phyloP scores from a whole-genome alignment of 2,113 vertebrate genomes.

The Albula glossodonta region DNA sequence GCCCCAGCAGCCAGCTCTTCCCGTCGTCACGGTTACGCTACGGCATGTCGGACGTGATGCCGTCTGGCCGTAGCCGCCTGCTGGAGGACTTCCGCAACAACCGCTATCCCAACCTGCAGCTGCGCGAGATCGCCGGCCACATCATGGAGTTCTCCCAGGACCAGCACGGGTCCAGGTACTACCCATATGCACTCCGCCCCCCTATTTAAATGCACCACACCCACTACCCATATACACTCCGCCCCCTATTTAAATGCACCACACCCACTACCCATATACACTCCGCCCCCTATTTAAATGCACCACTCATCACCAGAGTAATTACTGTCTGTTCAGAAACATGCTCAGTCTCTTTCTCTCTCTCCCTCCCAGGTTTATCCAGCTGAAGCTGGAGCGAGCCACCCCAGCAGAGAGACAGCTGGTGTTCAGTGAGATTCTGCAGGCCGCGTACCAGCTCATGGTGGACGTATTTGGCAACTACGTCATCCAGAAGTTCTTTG shows the following conservation, averaged over 20 bases:
- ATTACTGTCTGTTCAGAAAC: too few relatives aligned
- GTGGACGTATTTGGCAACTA: slow-evolving; percentile 98
- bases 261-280: neutral
- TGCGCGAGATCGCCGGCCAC: slow-evolving; percentile 94
- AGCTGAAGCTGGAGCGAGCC: slow-evolving; percentile 94
- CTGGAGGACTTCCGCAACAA: slow-evolving; percentile 97
- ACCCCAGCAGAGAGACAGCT: slow-evolving; percentile 95
- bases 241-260: neutral
- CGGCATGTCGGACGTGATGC: slow-evolving; percentile 97
- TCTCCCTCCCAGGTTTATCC: slow-evolving; percentile 81
- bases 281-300: neutral
- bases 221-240: neutral
- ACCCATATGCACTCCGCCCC: neutral
- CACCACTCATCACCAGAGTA: too few relatives aligned
- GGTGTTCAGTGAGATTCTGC: slow-evolving; percentile 96
- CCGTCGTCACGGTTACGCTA: slow-evolving; percentile 94
- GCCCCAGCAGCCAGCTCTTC: slow-evolving; percentile 94
- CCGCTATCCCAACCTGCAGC: slow-evolving; percentile 94
- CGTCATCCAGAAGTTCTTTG: slow-evolving; percentile 98
- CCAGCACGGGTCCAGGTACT: slow-evolving; percentile 95
- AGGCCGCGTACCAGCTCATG: slow-evolving; percentile 98
- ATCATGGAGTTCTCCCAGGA: slow-evolving; percentile 99
- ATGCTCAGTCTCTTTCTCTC: neutral
- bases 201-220: neutral
- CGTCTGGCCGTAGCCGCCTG: slow-evolving; percentile 91